Base-by-base conservation (phyloP, 1,140 invertebrate species). In the Archegozetes longisetosus region DNA sequence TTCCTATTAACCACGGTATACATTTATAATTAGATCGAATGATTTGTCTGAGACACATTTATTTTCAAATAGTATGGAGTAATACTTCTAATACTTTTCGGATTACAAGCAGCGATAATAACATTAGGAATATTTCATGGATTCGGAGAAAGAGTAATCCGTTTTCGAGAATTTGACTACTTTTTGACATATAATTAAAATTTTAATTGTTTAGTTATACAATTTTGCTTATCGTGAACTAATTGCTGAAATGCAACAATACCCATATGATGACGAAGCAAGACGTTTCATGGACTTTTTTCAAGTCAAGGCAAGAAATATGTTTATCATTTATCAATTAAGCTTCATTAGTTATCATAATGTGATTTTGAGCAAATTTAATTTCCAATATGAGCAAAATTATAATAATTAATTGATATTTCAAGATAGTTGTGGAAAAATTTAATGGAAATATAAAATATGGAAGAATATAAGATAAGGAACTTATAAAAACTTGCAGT, bases 261-360 rank as follows among this genome's bases (percentile, higher is more conserved):
- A 52, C 22, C 47, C 40, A 22, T 62, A 65, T 48, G 13, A 32
- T 2, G 47, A 63, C 14, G 24, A 48, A 28, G 25, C 62, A 1
- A 49, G 51, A 6, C 24, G 57, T 29, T 58, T 64, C 29, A 23
- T 64, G 9, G 62, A 64, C 49, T 64, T 64, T 48, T 46, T 64
- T 26, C 62, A 64, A 50, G 55, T 64, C n/a, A 64, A 64, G 62
- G 62, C 63, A 57, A 62, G 52, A 27, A 40, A 50, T 32, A 6
- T 26, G 53, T n/a, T n/a, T n/a, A n/a, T n/a, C n/a, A n/a, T n/a
- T n/a, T n/a, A n/a, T n/a, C n/a, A n/a, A n/a, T n/a, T n/a, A n/a
- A n/a, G n/a, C n/a, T n/a, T n/a, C n/a, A n/a, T n/a, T n/a, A n/a
- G n/a, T n/a, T n/a, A n/a, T n/a, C n/a, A n/a, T n/a, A n/a, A n/a